These are phyloP conservation scores for Pyrocephalus nanus DNA, from an alignment of 2,797 vertebrate genomes.

Conservation along the genomic window DNA sequence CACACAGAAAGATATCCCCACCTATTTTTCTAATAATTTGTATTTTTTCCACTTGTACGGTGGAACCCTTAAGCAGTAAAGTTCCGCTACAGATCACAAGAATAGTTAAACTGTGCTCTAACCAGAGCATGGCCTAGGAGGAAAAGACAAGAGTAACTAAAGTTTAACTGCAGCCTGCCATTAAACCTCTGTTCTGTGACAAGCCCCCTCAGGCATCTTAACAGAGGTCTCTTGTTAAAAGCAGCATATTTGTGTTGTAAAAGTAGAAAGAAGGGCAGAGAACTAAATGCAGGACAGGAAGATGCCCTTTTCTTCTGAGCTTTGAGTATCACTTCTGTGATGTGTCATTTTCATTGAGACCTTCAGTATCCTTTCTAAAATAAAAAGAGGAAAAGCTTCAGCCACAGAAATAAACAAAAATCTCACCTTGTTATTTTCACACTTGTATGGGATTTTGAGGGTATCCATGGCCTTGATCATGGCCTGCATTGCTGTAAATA, in stretches of 20 bases:
- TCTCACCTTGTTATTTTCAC: conserved; percentile 92
- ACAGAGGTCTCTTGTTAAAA: background rate
- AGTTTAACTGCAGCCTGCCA: background rate
- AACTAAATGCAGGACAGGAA: background rate
- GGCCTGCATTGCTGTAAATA: conserved; percentile 94
- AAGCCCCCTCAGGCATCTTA: background rate
- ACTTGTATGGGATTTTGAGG: conserved; percentile 94
- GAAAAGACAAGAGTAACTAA: background rate
- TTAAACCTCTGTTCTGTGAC: background rate
- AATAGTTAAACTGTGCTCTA: background rate
- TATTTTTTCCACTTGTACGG: background rate
- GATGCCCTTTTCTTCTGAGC: background rate
- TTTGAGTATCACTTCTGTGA: background rate
- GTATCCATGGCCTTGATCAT: conserved; percentile 93
- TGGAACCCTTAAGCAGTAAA: background rate
- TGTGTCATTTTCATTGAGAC: background rate
- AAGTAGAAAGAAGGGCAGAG: background rate
- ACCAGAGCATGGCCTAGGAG: background rate
- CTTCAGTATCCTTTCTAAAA: background rate
- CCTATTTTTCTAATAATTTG: background rate
- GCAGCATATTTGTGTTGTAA: background rate
- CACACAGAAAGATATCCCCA: background rate
- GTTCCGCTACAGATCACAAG: background rate
- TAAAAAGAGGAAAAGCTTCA: background rate
- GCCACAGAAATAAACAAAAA: background rate